Percentiles rank a stretch among this genome's conserved stretches.
Evolutionary conservation across 2,797 vertebrate species (phyloP).

Genomic region (Myotis findleyi): DNA sequence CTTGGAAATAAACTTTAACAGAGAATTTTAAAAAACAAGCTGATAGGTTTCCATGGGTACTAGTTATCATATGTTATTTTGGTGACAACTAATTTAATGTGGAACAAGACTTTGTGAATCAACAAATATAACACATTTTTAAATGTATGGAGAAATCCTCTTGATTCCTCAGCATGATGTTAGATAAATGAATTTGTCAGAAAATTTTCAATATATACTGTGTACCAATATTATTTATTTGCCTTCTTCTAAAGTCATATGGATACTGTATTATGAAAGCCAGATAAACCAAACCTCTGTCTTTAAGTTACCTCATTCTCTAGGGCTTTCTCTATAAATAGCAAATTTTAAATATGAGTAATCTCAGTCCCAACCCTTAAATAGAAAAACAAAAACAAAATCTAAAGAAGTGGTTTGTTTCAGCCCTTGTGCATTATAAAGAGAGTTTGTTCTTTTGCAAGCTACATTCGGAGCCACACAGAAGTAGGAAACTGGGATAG

Average conservation of each 20-base stretch:
- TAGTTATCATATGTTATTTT: constrained; percentile 42
- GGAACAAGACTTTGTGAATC: constrained; percentile 45
- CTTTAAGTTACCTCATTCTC: constrained; percentile 40
- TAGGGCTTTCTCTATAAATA: constrained; percentile 48
- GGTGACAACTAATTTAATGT: constrained; percentile 7
- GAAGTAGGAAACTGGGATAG: neutral
- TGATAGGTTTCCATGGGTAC: constrained; percentile 48
- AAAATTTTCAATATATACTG: constrained; percentile 39
- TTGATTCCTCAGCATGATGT: constrained; percentile 28
- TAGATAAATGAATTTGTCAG: constrained; percentile 42
- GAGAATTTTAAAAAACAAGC: neutral
- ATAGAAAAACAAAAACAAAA: neutral
- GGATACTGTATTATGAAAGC: constrained; percentile 38
- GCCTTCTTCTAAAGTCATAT: constrained; percentile 44
- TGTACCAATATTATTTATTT: constrained; percentile 58
- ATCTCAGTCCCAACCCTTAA: constrained; percentile 18
- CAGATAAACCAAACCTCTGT: constrained; percentile 20
- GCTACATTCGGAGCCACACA: constrained; percentile 23
- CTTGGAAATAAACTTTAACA: constrained; percentile 11
- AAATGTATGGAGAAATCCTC: constrained; percentile 33
- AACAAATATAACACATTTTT: constrained; percentile 49
- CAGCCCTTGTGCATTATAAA: constrained; percentile 20
- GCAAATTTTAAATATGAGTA: constrained; percentile 42
- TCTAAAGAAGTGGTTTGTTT: constrained; percentile 22
- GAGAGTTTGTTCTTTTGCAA: neutral